Conservation (phyloP, 1,140 invertebrate species). For the Anthonomus grandis region DNA sequence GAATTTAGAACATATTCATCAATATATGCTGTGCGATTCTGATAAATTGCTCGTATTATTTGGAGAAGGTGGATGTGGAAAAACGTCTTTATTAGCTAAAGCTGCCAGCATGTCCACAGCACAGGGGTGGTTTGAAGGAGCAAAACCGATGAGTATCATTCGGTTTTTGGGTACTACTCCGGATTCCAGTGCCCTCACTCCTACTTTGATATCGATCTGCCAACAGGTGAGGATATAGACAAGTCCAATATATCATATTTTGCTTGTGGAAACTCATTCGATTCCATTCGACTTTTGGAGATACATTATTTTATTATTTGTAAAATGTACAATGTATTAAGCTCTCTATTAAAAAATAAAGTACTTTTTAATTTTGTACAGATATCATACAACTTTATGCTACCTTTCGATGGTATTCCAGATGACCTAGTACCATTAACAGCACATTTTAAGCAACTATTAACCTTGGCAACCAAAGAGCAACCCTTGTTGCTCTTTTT, state of each 20-base stretch:
- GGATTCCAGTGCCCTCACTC: slow-evolving; percentile 90
- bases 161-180: slow-evolving; percentile 96
- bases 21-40: slow-evolving; percentile 81
- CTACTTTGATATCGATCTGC: slow-evolving; percentile 92
- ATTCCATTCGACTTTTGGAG: no score
- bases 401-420: slow-evolving; percentile 90
- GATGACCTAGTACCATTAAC: slow-evolving; percentile 94
- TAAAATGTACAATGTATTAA: slow-evolving; percentile 9
- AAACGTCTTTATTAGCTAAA: slow-evolving; percentile 94
- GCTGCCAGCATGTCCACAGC: slow-evolving; percentile 74
- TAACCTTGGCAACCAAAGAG: slow-evolving; percentile 75
- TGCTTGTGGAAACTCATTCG: no score
- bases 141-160: slow-evolving; percentile 82
- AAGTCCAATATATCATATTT: no score
- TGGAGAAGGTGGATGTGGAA: slow-evolving; percentile 94
- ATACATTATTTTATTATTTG: no score
- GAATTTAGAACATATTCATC: slow-evolving; percentile 74
- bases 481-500: slow-evolving; percentile 85
- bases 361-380: slow-evolving; percentile 53
- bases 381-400: slow-evolving; percentile 93
- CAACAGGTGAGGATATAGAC: slow-evolving; percentile 65
- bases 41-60: slow-evolving; percentile 91
- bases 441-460: slow-evolving; percentile 91
- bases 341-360: background rate
- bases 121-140: slow-evolving; percentile 67